Evolutionary conservation across 2,888 invertebrate species (phyloP), one percentile per base, ranked within the genome.

Genomic region (Andrena flavipes): DNA sequence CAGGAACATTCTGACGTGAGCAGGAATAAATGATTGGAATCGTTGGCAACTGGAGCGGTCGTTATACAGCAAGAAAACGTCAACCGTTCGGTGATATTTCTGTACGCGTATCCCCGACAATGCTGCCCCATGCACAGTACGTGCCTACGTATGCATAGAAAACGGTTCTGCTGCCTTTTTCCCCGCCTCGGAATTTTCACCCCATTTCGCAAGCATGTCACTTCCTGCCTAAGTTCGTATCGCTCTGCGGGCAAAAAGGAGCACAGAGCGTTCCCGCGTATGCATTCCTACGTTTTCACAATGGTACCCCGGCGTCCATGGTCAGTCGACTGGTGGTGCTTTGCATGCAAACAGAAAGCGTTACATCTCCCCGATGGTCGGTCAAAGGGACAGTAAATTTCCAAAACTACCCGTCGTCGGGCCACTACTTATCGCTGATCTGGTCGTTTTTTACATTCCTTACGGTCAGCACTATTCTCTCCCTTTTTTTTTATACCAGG

Each of bases 131-230:
- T 7, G 42, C 64, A 7, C n/a, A 10, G 49, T 49, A 69, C 64
- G 26, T 29, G 67, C 72, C 56, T 68, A 71, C 67, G 67, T 79
- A 67, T 67, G 75, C 63, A 75, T 54, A 74, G n/a, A 29, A 77
- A 77, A 72, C 68, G 56, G 56, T 63, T 68, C 75, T 29, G 67
- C 65, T 54, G 67, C 69, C 76, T 88, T 88, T 89, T 86, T 86
- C 84, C 78, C 75, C 75, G 75, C 78, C 49, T 62, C 80, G 70
- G 85, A 83, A 84, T 90, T 90, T 90, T 90, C 89, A 89, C 88
- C 84, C 90, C 90, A 90, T 90, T 90, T 90, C 84, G 87, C 88
- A 84, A 83, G 77, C 83, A 86, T 81, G 87, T 87, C 87, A 82
- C 87, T 89, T 90, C 89, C 89, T 85, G 86, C 69, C 74, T 48